phyloP scores from a whole-genome alignment of 2,797 vertebrate species.

The Pagetopsis macropterus region DNA sequence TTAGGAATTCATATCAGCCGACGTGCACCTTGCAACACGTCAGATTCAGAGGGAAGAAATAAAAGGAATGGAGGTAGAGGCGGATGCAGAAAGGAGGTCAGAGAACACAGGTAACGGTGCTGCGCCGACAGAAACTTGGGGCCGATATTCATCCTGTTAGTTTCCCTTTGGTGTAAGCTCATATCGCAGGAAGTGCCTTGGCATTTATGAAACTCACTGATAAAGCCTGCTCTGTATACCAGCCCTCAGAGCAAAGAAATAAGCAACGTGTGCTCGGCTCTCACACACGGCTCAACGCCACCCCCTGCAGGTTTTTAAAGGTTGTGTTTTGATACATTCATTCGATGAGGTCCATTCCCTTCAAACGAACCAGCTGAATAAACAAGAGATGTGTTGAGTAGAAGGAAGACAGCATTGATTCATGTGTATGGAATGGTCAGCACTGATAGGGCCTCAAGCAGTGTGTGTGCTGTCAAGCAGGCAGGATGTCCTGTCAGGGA shows the following conservation, averaged over 20 bases:
- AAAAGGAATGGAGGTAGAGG: slow-evolving; percentile 40
- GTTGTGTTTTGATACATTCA: not conserved
- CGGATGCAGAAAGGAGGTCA: slow-evolving; percentile 42
- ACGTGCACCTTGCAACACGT: slow-evolving; percentile 72
- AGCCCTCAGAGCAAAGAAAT: slow-evolving; percentile 5
- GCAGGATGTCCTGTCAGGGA: slow-evolving; percentile 63
- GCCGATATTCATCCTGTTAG: slow-evolving; percentile 30
- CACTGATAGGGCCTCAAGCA: slow-evolving; percentile 36
- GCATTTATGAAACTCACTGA: slow-evolving; percentile 52
- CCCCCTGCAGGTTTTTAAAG: slow-evolving; percentile 61
- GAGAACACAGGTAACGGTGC: slow-evolving; percentile 38
- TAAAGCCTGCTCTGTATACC: slow-evolving; percentile 43
- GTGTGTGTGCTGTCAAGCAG: slow-evolving; percentile 30
- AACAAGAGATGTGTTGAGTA: slow-evolving; percentile 45
- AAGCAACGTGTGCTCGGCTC: not conserved
- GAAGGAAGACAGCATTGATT: slow-evolving; percentile 52
- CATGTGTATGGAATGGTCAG: slow-evolving; percentile 42
- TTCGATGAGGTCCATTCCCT: slow-evolving; percentile 20
- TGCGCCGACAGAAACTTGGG: slow-evolving; percentile 15
- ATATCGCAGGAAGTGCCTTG: slow-evolving; percentile 45
- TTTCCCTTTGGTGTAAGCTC: slow-evolving; percentile 42
- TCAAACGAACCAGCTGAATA: slow-evolving; percentile 41
- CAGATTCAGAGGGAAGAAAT: slow-evolving; percentile 54
- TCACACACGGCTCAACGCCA: slow-evolving; percentile 43
- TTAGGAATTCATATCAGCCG: slow-evolving; percentile 75